Evolutionary conservation across 2,888 invertebrate genomes (phyloP).

Genomic region (Athalia rosae): DNA sequence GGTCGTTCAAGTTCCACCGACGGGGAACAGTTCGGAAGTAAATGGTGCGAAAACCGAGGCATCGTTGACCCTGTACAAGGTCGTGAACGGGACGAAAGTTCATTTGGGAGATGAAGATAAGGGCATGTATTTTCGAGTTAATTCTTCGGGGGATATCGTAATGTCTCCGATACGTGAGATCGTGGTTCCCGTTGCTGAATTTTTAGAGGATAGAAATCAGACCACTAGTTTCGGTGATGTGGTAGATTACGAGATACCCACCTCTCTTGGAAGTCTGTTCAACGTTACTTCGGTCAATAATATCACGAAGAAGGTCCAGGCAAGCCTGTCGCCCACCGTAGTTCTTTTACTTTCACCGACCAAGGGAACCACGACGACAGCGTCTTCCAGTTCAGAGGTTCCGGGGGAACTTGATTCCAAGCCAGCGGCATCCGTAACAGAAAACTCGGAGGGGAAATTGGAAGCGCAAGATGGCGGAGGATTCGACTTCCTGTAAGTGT

Average conservation of each 20-base stretch:
- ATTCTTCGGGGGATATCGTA: conserved; percentile 25
- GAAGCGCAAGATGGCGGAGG: no score
- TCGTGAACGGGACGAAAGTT: conserved; percentile 50
- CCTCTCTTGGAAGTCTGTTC: conserved; percentile 25
- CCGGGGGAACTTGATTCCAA: no score
- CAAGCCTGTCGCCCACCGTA: conserved; percentile 53
- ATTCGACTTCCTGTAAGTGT: no score
- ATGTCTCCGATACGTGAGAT: conserved; percentile 37
- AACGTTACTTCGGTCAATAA: conserved; percentile 7
- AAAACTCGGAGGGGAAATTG: no score
- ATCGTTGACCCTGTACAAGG: conserved; percentile 46
- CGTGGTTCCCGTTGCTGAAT: conserved; percentile 60
- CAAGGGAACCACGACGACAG: conserved; percentile 49
- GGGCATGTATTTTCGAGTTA: conserved; percentile 51
- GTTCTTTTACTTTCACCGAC: conserved; percentile 62
- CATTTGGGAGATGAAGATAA: conserved; percentile 24
- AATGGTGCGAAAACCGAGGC: background rate
- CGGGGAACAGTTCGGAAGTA: no score
- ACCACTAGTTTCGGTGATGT: conserved; percentile 55
- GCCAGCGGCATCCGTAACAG: no score
- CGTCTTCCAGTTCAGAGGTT: conserved; percentile 17
- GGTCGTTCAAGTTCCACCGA: conserved; percentile 15
- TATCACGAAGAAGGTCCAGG: conserved; percentile 18
- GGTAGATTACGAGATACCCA: conserved; percentile 64
- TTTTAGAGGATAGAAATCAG: conserved; percentile 59